Conservation (phyloP, 2,888 invertebrate species). For the Scaptomyza caliginosa region DNA sequence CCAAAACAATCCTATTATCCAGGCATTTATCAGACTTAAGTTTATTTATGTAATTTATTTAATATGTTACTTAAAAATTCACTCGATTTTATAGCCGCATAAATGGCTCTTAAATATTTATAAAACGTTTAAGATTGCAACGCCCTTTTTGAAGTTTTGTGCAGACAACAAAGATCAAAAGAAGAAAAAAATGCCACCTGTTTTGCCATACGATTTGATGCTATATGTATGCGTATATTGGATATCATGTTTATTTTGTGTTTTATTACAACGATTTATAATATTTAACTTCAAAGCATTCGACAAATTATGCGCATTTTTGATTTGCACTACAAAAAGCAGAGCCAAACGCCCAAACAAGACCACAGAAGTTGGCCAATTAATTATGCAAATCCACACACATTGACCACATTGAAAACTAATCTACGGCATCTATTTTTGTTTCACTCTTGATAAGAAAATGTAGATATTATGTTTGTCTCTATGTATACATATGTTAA, state of each 20-base stretch:
- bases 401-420: slow-evolving; percentile 38
- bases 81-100: slow-evolving; percentile 34
- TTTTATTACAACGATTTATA: slow-evolving; percentile 72
- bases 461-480: background rate
- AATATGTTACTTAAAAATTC: slow-evolving; percentile 7
- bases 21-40: slow-evolving; percentile 7
- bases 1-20: slow-evolving; percentile 19
- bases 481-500: slow-evolving; percentile 32
- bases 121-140: slow-evolving; percentile 34
- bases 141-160: slow-evolving; percentile 2
- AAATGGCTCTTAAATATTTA: slow-evolving; percentile 47
- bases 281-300: slow-evolving; percentile 45
- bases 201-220: slow-evolving; percentile 23
- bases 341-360: slow-evolving; percentile 32
- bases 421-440: slow-evolving; percentile 58
- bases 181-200: slow-evolving; percentile 52
- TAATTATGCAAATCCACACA: slow-evolving; percentile 69
- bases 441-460: slow-evolving; percentile 55
- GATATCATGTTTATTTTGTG: slow-evolving; percentile 52
- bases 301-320: slow-evolving; percentile 69
- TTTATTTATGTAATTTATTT: slow-evolving; percentile 8
- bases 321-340: slow-evolving; percentile 72
- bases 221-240: slow-evolving; percentile 14
- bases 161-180: background rate
- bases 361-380: slow-evolving; percentile 53